phyloP scores from a whole-genome alignment of 2,888 invertebrate species.

The Gastracanthus pulcherrimus region DNA sequence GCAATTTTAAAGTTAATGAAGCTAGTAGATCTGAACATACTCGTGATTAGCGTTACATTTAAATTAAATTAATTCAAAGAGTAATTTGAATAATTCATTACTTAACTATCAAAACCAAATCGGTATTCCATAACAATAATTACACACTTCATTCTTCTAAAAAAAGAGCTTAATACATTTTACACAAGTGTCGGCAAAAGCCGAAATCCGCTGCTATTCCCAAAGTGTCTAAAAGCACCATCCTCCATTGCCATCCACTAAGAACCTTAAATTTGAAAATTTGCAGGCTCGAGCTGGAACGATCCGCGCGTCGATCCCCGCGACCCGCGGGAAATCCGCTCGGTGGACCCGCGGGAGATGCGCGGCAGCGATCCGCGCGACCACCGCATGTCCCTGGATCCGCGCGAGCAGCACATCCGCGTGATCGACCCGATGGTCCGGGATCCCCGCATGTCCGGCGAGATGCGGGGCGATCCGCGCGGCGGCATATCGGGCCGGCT shows the following conservation, averaged over 20 bases:
- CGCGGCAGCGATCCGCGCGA: slow-evolving; percentile 77
- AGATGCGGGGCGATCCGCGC: slow-evolving; percentile 85
- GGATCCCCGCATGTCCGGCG: slow-evolving; percentile 79
- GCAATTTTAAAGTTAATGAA: too few relatives aligned
- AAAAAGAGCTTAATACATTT: too few relatives aligned
- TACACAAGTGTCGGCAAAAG: too few relatives aligned
- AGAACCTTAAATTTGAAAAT: background rate
- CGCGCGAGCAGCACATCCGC: slow-evolving; percentile 76
- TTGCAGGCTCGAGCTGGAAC: slow-evolving; percentile 76
- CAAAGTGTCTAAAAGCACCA: too few relatives aligned
- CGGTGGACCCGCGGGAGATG: slow-evolving; percentile 81
- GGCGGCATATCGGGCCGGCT: slow-evolving; percentile 91
- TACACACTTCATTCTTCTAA: too few relatives aligned
- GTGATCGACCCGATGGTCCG: slow-evolving; percentile 80
- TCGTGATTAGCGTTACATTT: too few relatives aligned
- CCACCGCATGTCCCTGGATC: slow-evolving; percentile 76
- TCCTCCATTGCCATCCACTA: background rate
- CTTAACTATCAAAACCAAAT: too few relatives aligned
- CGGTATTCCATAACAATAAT: too few relatives aligned
- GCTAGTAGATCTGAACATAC: too few relatives aligned
- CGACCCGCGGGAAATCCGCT: slow-evolving; percentile 79
- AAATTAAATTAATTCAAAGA: too few relatives aligned
- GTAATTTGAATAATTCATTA: too few relatives aligned
- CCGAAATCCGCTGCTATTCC: too few relatives aligned
- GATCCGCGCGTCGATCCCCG: slow-evolving; percentile 80